Conservation (phyloP, 2,888 invertebrate genomes). For the Tanypteryx hageni region DNA sequence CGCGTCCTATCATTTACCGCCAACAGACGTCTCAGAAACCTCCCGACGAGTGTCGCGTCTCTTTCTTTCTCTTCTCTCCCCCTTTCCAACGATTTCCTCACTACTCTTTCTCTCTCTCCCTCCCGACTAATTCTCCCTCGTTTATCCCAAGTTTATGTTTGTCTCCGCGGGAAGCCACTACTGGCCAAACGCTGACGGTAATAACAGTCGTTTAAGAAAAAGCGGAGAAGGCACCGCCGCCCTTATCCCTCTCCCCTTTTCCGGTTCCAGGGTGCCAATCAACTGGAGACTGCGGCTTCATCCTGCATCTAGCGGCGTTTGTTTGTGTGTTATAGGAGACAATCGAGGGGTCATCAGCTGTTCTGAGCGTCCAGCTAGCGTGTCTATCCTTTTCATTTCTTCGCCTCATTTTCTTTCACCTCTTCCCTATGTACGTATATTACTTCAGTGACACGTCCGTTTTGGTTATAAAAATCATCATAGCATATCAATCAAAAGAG, state of each 20-base stretch:
- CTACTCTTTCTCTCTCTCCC: not conserved
- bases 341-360: not conserved
- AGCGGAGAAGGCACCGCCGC: not conserved
- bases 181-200: not conserved
- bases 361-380: not conserved
- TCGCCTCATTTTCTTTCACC: no score
- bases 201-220: conserved; percentile 3
- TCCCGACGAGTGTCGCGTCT: not conserved
- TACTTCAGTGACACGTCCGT: no score
- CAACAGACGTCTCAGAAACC: not conserved
- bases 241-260: not conserved
- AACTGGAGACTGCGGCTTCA: not conserved
- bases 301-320: not conserved
- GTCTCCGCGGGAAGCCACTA: conserved; percentile 14
- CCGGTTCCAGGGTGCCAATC: not conserved
- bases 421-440: no score
- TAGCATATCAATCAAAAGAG: no score
- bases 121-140: conserved; percentile 18
- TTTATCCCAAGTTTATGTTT: not conserved
- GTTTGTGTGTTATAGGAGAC: not conserved
- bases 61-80: not conserved
- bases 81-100: not conserved
- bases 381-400: no score
- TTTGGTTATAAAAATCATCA: no score
- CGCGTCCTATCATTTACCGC: not conserved